phyloP scores from a whole-genome alignment of 1,140 invertebrate species.

The Pollicipes pollicipes region DNA sequence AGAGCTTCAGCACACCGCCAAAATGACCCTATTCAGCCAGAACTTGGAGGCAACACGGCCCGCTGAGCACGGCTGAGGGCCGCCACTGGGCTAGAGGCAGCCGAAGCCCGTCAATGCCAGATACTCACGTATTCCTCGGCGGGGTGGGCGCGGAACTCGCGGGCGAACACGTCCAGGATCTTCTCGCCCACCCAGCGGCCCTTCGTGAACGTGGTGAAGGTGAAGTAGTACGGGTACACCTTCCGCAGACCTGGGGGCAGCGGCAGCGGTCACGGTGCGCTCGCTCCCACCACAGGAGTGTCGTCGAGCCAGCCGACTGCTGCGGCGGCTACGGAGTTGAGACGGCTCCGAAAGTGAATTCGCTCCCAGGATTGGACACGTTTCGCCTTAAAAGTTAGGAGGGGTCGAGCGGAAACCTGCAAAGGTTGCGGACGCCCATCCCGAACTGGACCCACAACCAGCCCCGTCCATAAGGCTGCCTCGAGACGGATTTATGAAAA shows the following conservation, averaged over 20 bases:
- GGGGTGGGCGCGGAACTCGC: constrained; percentile 83
- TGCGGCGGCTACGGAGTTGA: constrained; percentile 5
- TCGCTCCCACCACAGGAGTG: background rate
- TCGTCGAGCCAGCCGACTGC: background rate
- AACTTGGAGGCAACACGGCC: too few relatives aligned
- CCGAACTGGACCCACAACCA: too few relatives aligned
- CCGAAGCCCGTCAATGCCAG: too few relatives aligned
- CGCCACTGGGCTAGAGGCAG: too few relatives aligned
- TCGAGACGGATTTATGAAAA: too few relatives aligned
- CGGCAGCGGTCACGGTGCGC: background rate
- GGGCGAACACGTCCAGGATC: constrained; percentile 79
- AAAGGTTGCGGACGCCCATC: too few relatives aligned
- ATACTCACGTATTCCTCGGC: constrained; percentile 60
- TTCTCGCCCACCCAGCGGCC: constrained; percentile 90
- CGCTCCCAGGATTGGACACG: constrained; percentile 5
- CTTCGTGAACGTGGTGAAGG: constrained; percentile 92
- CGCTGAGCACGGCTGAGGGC: too few relatives aligned
- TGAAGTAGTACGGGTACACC: constrained; percentile 96
- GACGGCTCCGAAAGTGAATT: constrained; percentile 3
- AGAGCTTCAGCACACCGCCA: too few relatives aligned
- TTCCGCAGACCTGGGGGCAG: constrained; percentile 68
- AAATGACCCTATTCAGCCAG: too few relatives aligned
- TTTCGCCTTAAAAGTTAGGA: background rate
- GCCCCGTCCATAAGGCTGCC: too few relatives aligned
- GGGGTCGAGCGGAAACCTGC: too few relatives aligned